Base-by-base conservation (phyloP, 2,888 invertebrate species). In the Listrodromus nycthemerus region DNA sequence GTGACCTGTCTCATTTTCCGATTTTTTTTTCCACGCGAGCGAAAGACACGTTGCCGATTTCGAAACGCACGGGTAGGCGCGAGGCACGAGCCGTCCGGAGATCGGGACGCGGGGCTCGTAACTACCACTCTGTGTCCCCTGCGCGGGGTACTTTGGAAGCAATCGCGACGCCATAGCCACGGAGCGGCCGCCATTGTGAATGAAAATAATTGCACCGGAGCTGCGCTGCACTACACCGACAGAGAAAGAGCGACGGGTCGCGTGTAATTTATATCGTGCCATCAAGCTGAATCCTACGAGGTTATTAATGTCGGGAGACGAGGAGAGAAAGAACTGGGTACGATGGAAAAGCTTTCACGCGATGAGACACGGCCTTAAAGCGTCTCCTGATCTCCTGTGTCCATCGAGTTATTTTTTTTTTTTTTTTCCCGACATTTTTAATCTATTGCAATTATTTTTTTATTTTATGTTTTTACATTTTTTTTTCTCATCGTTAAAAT, bases 141-240 rank as follows among this genome's bases (percentile, higher is more conserved):
- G 41, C 21, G 55, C 50, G 19, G 63, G 24, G n/a, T 41, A 37
- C n/a, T 67, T n/a, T 67, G 10, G 48, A 21, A 63, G 41, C 45
- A 37, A 8, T n/a, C 30, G 21, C 55, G 55, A 55, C 24, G 55
- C 55, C 55, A 55, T 55, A 33, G 13, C 7, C 71, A 16, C 79
- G 27, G 65, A 77, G 77, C 58, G 85, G 85, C 85, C 85, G 87
- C 87, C 86, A 89, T 89, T 88, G 87, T 89, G 89, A 88, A 89
- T 88, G 89, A 85, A 87, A 87, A 87, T 87, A 87, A 88, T 90
- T 89, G 86, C 85, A 86, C 83, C 74, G 77, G 73, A 79, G 63
- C 4, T 78, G 80, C 58, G 48, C 80, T 77, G 82, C 73, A 75
- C 77, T 52, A 55, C 52, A 33, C 50, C 58, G 84, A 37, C 7